Evolutionary conservation across 2,888 invertebrate genomes (phyloP).

Genomic region (Caradrina kadenii): DNA sequence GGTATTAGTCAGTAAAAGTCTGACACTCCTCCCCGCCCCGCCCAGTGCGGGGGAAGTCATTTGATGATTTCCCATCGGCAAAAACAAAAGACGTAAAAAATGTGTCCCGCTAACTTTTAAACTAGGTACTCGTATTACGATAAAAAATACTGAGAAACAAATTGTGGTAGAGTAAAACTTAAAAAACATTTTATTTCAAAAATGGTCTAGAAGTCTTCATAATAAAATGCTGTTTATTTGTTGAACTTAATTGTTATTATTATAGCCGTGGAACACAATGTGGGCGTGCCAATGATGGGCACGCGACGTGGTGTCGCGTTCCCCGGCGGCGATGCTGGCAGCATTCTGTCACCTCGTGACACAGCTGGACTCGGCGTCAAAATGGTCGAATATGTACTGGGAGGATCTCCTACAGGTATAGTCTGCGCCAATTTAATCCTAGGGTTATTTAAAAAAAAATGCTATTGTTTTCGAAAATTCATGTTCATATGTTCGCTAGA

Average conservation of each 20-base stretch:
- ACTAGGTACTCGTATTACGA: too few species aligned
- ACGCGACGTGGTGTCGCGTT: slow-evolving; percentile 93
- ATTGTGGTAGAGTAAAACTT: too few species aligned
- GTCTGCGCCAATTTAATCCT: slow-evolving; percentile 8
- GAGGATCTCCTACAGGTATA: slow-evolving; percentile 95
- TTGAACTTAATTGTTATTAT: slow-evolving; percentile 25
- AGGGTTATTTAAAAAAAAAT: background rate
- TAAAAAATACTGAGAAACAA: background rate
- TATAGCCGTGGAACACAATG: slow-evolving; percentile 86
- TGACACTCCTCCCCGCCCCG: too few species aligned
- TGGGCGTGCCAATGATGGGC: slow-evolving; percentile 91
- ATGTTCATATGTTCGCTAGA: background rate
- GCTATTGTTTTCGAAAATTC: background rate
- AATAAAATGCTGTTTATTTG: slow-evolving; percentile 1
- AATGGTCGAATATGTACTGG: slow-evolving; percentile 99
- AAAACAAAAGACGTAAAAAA: too few species aligned
- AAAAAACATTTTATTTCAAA: background rate
- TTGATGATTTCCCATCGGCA: too few species aligned
- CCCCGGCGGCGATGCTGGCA: slow-evolving; percentile 91
- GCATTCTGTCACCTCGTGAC: slow-evolving; percentile 95
- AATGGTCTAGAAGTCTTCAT: background rate
- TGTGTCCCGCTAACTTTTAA: too few species aligned
- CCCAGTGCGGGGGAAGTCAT: too few species aligned
- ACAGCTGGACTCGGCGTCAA: slow-evolving; percentile 98
- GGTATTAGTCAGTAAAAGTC: too few species aligned